These are phyloP conservation scores for Osmerus eperlanus DNA, from an alignment of 2,113 vertebrate species.

Conservation along the genomic window DNA sequence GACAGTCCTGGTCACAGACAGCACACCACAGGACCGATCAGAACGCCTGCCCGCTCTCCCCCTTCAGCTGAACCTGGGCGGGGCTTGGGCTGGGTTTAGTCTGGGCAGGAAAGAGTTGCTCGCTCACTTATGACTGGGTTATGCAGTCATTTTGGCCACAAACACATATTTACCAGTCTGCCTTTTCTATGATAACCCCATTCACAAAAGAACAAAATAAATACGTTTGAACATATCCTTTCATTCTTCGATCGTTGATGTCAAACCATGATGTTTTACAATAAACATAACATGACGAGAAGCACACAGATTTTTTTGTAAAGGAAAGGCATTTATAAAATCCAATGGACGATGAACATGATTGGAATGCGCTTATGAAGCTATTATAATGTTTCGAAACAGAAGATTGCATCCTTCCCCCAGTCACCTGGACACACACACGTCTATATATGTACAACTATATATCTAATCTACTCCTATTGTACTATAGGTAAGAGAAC, in stretches of 20 bases:
- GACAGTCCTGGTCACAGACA: conserved; percentile 33
- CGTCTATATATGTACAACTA: conserved; percentile 28
- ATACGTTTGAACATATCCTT: conserved; percentile 24
- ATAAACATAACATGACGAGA: conserved; percentile 22
- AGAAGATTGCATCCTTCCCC: conserved; percentile 13
- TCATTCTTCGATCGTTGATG: conserved; percentile 8
- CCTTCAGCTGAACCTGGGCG: conserved; percentile 26
- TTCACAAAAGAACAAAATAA: conserved; percentile 23
- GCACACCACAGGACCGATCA: conserved; percentile 21
- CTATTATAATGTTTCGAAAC: conserved; percentile 24
- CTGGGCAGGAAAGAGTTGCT: conserved; percentile 45
- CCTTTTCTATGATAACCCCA: not conserved
- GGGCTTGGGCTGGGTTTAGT: conserved; percentile 39
- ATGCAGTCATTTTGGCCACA: conserved; percentile 34
- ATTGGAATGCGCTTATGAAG: conserved; percentile 35
- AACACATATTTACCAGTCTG: conserved; percentile 5
- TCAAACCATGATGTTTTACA: conserved; percentile 35
- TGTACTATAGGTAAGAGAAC: conserved; percentile 12
- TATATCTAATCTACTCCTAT: conserved; percentile 20
- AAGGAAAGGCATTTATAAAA: conserved; percentile 32
- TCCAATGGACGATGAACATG: conserved; percentile 15
- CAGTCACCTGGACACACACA: conserved; percentile 16
- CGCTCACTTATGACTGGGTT: conserved; percentile 48
- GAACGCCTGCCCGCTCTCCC: conserved; percentile 21
- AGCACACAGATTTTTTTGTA: conserved; percentile 28